Evolutionary conservation across 2,113 vertebrate genomes (phyloP), one percentile per base, ranked within the genome.

Genomic region (Cacatua alba): DNA sequence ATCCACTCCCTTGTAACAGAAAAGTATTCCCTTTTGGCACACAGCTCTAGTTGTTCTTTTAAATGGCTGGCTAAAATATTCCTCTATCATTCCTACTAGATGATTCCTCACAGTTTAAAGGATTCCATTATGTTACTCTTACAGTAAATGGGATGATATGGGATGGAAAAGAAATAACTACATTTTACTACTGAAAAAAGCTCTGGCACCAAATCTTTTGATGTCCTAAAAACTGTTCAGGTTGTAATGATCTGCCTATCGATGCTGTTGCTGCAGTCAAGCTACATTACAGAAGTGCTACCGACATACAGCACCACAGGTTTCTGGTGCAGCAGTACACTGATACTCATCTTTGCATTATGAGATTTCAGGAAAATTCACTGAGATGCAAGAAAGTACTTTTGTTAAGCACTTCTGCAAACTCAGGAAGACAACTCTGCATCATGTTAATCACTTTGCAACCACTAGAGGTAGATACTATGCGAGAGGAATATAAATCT

Each of bases 381-480:
- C 19, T 4, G 26, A 88, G 49, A 41, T 39, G 68, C 41, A 60
- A 69, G 31, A 7, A 76, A 88, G 23, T 13, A 26, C 75, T 64
- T 92, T 48, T 41, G 16, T 37, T 17, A 62, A 59, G 62, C 1
- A 1, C 7, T 91, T 72, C 62, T 67, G 60, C 51, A 67, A 44
- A 65, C 53, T 49, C 39, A 44, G 79, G 60, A 52, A 64, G 35
- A 37, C 35, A 79, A 17, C 20, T 76, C n/a, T 63, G 72, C 82
- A 84, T 31, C 26, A 7, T 0, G 21, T 71, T 79, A 57, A 88
- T 44, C 81, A 41, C 83, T 93, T 67, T 92, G 90, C 65, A 93
- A 88, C 86, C 92, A 25, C 49, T 2, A 88, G 67, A 97, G 85
- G 85, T 64, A 94, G 64, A 78, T 33, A 59, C 17, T 16, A 33